phyloP scores from a whole-genome alignment of 1,140 invertebrate species.

The Bicyclus anynana region DNA sequence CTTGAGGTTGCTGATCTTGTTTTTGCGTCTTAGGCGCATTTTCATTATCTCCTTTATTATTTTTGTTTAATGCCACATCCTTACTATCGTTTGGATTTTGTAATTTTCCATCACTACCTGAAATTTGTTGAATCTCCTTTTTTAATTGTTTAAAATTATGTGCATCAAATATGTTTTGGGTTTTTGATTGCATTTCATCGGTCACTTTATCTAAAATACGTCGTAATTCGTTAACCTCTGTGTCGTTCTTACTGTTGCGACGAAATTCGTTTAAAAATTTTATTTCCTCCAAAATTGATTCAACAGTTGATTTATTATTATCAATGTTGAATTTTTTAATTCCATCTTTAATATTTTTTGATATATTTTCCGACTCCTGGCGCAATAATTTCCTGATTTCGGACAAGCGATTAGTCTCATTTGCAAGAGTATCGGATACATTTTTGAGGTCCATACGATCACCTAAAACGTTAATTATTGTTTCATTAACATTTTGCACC shows the following conservation, averaged over 20 bases:
- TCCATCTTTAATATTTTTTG: conserved; percentile 30
- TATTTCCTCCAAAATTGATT: conserved; percentile 35
- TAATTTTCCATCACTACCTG: not conserved
- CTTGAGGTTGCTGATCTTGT: not conserved
- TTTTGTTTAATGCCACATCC: not conserved
- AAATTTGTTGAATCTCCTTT: conserved; percentile 12
- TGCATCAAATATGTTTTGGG: conserved; percentile 17
- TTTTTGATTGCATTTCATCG: conserved; percentile 22
- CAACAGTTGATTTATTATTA: conserved; percentile 4
- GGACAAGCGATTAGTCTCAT: conserved; percentile 39
- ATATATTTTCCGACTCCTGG: conserved; percentile 42
- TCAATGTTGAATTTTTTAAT: conserved; percentile 28
- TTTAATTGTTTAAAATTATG: conserved; percentile 36
- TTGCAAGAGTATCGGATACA: conserved; percentile 20
- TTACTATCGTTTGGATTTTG: not conserved
- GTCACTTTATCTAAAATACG: conserved; percentile 37
- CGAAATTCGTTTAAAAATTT: conserved; percentile 40
- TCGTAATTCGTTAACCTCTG: conserved; percentile 36
- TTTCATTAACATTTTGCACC: conserved; percentile 31
- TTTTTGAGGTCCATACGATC: conserved; percentile 15
- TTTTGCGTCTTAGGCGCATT: not conserved
- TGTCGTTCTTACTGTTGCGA: conserved; percentile 31
- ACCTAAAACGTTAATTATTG: conserved; percentile 23
- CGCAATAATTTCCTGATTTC: conserved; percentile 43
- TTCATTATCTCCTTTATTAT: not conserved